Evolutionary conservation across 2,113 vertebrate genomes (phyloP).

Genomic region (Sceloporus tristichus): DNA sequence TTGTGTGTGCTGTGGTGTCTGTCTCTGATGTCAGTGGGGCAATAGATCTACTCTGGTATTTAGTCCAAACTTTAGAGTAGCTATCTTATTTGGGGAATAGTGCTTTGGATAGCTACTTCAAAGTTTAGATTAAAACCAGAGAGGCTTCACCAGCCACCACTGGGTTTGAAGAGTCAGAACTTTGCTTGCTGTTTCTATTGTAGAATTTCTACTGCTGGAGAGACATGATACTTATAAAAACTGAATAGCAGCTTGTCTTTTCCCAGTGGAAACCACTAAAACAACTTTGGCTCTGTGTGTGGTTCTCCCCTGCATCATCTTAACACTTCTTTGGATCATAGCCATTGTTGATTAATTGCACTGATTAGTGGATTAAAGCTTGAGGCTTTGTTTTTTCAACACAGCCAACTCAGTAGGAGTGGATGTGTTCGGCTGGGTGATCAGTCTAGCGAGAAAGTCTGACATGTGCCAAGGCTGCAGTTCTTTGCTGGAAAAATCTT

Average conservation of each 20-base stretch:
- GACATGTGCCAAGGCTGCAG: neutral
- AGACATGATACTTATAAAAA: neutral
- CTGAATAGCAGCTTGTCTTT: neutral
- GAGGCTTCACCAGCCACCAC: no score
- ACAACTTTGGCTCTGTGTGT: neutral
- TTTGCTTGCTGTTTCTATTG: neutral
- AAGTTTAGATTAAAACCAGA: no score
- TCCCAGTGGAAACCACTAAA: neutral
- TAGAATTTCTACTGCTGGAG: neutral
- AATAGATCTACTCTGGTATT: no score
- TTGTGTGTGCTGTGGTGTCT: no score
- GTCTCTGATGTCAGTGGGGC: no score
- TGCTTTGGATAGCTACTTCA: no score
- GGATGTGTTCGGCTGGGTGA: neutral
- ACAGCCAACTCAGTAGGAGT: no score
- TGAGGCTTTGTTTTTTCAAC: neutral
- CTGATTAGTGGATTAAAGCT: slow-evolving; percentile 11
- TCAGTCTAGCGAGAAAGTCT: neutral
- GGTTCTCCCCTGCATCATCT: neutral
- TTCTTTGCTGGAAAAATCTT: neutral
- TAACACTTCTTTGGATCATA: neutral
- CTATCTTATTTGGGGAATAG: no score
- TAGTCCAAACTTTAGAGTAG: no score
- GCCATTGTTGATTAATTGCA: slow-evolving; percentile 2
- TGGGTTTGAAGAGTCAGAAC: neutral